phyloP scores from a whole-genome alignment of 2,113 vertebrate species.

The Xiphophorus maculatus region DNA sequence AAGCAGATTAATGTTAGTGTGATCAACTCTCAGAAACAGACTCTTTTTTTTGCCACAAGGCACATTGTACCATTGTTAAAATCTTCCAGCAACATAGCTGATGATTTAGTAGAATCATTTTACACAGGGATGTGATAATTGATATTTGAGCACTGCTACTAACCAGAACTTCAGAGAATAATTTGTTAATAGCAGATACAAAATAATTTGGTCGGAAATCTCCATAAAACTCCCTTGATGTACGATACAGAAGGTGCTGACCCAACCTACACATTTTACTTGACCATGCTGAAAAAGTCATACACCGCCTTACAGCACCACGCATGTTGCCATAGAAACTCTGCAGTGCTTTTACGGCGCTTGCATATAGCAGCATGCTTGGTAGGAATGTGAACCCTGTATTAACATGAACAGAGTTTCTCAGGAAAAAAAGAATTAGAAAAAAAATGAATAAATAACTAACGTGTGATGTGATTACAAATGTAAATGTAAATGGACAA shows the following conservation, averaged over 20 bases:
- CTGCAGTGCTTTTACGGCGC: slow-evolving; percentile 13
- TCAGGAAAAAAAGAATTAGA: too few relatives aligned
- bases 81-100: not conserved
- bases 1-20: not conserved
- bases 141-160: not conserved
- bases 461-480: not conserved
- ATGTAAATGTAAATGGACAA: not conserved
- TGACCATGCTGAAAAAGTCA: slow-evolving; percentile 39
- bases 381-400: not conserved
- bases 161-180: slow-evolving; percentile 28
- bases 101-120: not conserved
- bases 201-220: slow-evolving; percentile 14
- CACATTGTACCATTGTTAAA: not conserved
- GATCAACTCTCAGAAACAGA: not conserved
- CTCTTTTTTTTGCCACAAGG: not conserved
- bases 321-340: slow-evolving; percentile 71
- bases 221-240: slow-evolving; percentile 4
- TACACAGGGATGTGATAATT: not conserved
- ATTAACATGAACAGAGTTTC: not conserved
- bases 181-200: slow-evolving; percentile 6
- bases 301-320: slow-evolving; percentile 29
- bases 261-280: slow-evolving; percentile 60
- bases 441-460: not conserved
- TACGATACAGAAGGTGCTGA: slow-evolving; percentile 28
- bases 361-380: slow-evolving; percentile 42